These are phyloP conservation scores for Eolophus roseicapilla DNA, from an alignment of 2,113 vertebrate genomes.

Conservation along the genomic window DNA sequence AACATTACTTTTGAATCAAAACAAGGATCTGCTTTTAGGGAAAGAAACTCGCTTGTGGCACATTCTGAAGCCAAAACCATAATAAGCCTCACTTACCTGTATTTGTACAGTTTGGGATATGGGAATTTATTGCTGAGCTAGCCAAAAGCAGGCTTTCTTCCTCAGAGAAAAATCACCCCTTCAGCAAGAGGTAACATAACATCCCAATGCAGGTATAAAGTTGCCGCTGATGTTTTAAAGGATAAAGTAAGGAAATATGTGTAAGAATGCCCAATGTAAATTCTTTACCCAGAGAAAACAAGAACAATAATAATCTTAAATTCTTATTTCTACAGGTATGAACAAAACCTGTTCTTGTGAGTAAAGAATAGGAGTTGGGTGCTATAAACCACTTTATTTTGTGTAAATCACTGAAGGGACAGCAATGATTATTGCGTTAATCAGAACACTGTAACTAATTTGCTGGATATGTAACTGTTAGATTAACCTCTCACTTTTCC, in stretches of 20 bases:
- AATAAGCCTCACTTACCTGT: not conserved
- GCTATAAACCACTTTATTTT: not conserved
- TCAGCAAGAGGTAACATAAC: not conserved
- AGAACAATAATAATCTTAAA: not conserved
- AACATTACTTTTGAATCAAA: not conserved
- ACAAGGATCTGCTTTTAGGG: not conserved
- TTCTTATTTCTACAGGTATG: not conserved
- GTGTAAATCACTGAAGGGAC: not conserved
- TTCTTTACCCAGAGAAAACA: not conserved
- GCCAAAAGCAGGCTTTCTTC: not conserved
- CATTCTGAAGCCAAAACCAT: not conserved
- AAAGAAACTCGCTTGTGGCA: not conserved
- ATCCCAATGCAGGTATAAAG: not conserved
- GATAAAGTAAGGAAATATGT: not conserved
- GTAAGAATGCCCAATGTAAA: not conserved
- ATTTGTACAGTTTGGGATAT: not conserved
- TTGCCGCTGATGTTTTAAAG: not conserved
- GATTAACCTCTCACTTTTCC: not conserved
- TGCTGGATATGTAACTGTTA: not conserved
- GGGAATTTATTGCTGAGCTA: not conserved
- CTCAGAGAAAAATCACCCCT: not conserved
- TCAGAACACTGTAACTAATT: not conserved
- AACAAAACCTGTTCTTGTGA: not conserved
- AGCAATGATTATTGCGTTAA: not conserved
- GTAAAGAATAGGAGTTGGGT: not conserved